Base-by-base conservation (phyloP, 2,113 vertebrate genomes). In the Corvus moneduloides region DNA sequence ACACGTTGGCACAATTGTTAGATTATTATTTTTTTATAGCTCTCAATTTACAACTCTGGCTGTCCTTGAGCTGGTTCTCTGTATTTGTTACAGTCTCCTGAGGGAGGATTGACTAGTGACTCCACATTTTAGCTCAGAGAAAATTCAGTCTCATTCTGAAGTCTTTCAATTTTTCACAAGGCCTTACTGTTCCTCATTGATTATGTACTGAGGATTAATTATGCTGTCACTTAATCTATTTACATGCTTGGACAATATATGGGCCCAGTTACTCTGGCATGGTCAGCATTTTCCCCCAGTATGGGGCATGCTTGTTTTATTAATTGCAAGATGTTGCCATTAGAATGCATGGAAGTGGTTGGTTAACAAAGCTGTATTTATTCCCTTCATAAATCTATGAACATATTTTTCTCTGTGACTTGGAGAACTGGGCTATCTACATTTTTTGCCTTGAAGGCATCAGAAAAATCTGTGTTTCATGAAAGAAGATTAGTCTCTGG, bases 171-270 rank as follows among this genome's bases (percentile, higher is more conserved):
- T 97, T 96, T 97, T 96, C 92, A 94, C 61, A 94, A 93, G 94
- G 74, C 84, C 63, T 90, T 94, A 92, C 87, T 95, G 62, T 97
- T 97, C 64, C 76, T 97, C 94, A 97, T 95, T 97, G 96, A 97
- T 96, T 97, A 96, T 89, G 68, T 97, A 96, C n/a, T n/a, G 46
- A 97, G 95, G 86, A 98, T 98, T 98, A 98, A 98, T 98, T 97
- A 96, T 94, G 55, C 92, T 98, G 97, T 97, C 97, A 94, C 55
- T 76, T 95, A 88, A 84, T 93, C 67, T 97, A 94, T 97, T 97
- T 97, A 95, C 21, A 80, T 96, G 90, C 81, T 94, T 87, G 79
- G 90, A 94, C 87, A 83, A 56, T 76, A 81, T 90, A 95, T 96
- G 93, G 85, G 88, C 82, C 97, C 54, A 6, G 90, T 93, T 89